Conservation (phyloP, 2,888 invertebrate species). For the Melinopterus prodromus region DNA sequence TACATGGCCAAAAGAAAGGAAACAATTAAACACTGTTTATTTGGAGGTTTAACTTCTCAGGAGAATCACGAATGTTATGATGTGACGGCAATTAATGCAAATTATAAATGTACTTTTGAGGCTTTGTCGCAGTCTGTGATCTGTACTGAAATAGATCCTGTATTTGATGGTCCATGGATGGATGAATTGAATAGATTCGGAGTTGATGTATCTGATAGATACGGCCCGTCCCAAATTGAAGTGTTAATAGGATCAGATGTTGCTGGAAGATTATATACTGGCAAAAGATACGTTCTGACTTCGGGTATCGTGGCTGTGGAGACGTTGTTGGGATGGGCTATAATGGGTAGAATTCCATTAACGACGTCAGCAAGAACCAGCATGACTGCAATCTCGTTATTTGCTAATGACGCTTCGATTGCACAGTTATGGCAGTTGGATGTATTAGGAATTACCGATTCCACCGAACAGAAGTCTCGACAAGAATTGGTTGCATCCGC, state of each 20-base stretch:
- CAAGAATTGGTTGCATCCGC: conserved; percentile 41
- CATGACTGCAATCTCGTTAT: conserved; percentile 20
- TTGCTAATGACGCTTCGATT: conserved; percentile 33
- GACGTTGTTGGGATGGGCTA: neutral
- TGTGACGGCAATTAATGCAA: neutral
- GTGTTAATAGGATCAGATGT: neutral
- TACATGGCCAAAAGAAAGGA: conserved; percentile 6
- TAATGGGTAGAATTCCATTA: conserved; percentile 16
- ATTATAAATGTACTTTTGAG: conserved; percentile 10
- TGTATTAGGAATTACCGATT: conserved; percentile 49
- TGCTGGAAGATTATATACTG: conserved; percentile 7
- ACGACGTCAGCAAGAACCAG: neutral
- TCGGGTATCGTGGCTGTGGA: too few species aligned
- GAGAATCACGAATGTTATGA: conserved; percentile 10
- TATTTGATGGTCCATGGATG: neutral
- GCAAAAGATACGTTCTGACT: too few species aligned
- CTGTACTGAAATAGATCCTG: too few species aligned
- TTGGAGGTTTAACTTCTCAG: conserved; percentile 12
- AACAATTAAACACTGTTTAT: neutral
- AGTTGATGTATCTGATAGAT: too few species aligned
- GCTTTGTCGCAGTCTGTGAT: neutral
- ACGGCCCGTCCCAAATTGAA: too few species aligned
- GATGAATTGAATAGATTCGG: conserved; percentile 10
- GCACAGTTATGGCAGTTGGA: conserved; percentile 51
- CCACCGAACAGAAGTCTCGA: conserved; percentile 43